Evolutionary conservation across 2,113 vertebrate species (phyloP).

Genomic region (Furnarius figulus): DNA sequence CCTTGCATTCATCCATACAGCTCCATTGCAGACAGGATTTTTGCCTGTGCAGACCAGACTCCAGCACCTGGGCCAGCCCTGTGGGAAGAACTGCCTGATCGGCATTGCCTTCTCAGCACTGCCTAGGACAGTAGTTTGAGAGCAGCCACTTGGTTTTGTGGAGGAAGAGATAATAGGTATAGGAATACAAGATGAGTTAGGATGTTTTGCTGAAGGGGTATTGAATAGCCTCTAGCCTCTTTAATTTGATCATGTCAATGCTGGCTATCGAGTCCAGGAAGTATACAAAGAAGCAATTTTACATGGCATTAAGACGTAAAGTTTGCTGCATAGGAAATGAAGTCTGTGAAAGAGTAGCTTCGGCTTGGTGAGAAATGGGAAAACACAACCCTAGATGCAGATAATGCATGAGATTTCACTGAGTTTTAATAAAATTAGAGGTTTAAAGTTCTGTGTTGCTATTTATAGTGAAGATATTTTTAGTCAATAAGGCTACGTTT

Average conservation of each 20-base stretch:
- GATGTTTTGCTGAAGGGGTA: neutral
- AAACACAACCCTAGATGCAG: neutral
- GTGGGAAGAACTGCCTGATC: neutral
- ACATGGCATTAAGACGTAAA: neutral
- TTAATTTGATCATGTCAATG: neutral
- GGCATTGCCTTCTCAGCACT: neutral
- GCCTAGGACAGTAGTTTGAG: neutral
- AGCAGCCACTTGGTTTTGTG: rapidly evolving
- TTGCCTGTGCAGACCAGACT: neutral
- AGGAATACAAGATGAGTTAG: neutral
- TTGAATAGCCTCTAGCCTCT: neutral
- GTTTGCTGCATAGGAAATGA: neutral
- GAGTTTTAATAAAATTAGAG: neutral
- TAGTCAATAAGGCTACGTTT: neutral
- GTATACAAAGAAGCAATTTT: neutral
- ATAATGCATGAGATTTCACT: neutral
- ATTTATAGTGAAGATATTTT: neutral
- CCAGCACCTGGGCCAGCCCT: neutral
- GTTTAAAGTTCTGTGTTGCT: neutral
- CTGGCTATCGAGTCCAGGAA: neutral
- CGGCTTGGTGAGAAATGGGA: neutral
- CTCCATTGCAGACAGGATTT: neutral
- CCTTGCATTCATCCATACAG: neutral
- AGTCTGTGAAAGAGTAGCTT: neutral
- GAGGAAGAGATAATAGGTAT: neutral